Evolutionary conservation across 2,888 invertebrate species (phyloP), one percentile per base, ranked within the genome.

Genomic region (Oscheius sp.): DNA sequence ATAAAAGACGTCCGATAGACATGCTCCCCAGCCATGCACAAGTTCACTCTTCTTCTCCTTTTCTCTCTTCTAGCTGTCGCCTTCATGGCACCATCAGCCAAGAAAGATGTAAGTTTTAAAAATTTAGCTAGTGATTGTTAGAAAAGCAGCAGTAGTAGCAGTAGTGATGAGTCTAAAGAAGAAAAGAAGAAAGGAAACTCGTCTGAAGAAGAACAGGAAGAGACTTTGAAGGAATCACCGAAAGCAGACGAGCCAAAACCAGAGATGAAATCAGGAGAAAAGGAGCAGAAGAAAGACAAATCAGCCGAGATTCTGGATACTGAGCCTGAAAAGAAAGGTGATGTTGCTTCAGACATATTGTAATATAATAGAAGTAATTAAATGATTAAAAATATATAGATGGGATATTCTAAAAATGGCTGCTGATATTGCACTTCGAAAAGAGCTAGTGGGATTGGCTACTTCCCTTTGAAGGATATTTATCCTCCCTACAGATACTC

Each of bases 11-110:
- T 20, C 12, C 41, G 12, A 2, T 4, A 20, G 47, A 6, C 8
- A 47, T 5, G 3, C 47, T 3, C 5, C 2, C 47, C 33, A 54
- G 32, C 33, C 32, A 54, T 54, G 54, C n/a, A 54, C 33, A 54
- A 54, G 33, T 33, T 54, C 32, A 36, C 17, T 36, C 54, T 54
- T 32, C 54, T 54, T 33, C 32, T 54, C 33, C 14, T 54, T 2
- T 32, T 33, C 54, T 32, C 33, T 2, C 54, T 54, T 32, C 32
- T 54, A 4, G 54, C 33, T 20, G n/a, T 9, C 32, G 54, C 33
- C 22, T 54, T 54, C 33, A n/a, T 36, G 5, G 54, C 54, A 17
- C 54, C 54, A 2, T 24, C 47, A 6, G 47, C 24, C 47, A 20
- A 17, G 17, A 24, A 47, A 22, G 22, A 47, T 20, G 47, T 47